These are phyloP conservation scores for Calameuta filiformis DNA, from an alignment of 2,888 invertebrate species.

Conservation along the genomic window DNA sequence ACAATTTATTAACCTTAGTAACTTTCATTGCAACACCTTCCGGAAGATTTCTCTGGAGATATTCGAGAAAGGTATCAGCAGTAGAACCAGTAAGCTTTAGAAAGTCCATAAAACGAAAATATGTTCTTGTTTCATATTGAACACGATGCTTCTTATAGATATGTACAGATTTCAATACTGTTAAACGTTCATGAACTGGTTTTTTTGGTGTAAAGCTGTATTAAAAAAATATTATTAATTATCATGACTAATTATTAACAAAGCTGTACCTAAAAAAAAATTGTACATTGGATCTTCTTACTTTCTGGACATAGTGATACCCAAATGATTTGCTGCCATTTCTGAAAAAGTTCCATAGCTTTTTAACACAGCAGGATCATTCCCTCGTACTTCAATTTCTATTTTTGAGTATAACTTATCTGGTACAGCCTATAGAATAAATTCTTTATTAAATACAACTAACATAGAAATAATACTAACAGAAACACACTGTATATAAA, in stretches of 20 bases:
- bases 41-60: slow-evolving; percentile 95
- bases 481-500: neutral
- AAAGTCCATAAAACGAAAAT: slow-evolving; percentile 86
- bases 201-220: slow-evolving; percentile 80
- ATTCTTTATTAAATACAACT: no score
- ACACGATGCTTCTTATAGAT: slow-evolving; percentile 93
- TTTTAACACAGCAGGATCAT: slow-evolving; percentile 87
- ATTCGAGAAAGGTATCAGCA: slow-evolving; percentile 94
- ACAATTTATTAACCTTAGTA: slow-evolving; percentile 72
- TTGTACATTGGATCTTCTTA: slow-evolving; percentile 37
- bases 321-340: slow-evolving; percentile 84
- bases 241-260: slow-evolving; percentile 7
- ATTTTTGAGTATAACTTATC: slow-evolving; percentile 87
- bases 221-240: slow-evolving; percentile 37
- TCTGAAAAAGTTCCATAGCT: slow-evolving; percentile 90
- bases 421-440: slow-evolving; percentile 38
- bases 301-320: slow-evolving; percentile 78
- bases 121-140: slow-evolving; percentile 95
- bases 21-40: slow-evolving; percentile 96
- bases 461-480: neutral
- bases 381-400: slow-evolving; percentile 87
- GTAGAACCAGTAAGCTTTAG: slow-evolving; percentile 93
- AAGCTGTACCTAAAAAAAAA: neutral
- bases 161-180: slow-evolving; percentile 88
- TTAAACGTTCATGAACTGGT: slow-evolving; percentile 80